Percentiles rank a stretch among this genome's conserved stretches.
phyloP scores from a whole-genome alignment of 2,113 vertebrate genomes.

The Setophaga coronata region DNA sequence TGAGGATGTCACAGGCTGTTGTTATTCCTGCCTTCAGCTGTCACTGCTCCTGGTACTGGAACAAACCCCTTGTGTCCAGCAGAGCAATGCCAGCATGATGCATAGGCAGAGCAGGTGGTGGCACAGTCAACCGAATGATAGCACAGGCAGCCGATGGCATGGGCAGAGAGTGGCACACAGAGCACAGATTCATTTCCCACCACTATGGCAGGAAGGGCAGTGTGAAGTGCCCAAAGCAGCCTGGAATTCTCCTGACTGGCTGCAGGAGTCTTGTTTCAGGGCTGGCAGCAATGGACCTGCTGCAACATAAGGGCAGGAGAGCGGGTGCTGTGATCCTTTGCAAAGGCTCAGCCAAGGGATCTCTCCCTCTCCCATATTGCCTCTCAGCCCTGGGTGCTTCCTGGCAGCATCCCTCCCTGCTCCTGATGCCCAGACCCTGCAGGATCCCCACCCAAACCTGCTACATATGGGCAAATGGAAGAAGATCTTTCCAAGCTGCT shows the following conservation, averaged over 20 bases:
- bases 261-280: not conserved
- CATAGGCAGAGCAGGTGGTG: not conserved
- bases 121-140: no score
- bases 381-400: not conserved
- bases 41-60: fast-evolving
- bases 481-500: not conserved
- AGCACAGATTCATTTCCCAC: not conserved
- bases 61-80: not conserved
- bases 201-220: not conserved
- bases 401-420: not conserved
- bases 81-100: not conserved
- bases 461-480: not conserved
- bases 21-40: not conserved
- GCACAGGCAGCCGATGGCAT: not conserved
- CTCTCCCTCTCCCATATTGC: not conserved
- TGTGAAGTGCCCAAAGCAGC: fast-evolving
- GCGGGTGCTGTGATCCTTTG: fast-evolving
- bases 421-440: not conserved
- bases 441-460: not conserved
- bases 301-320: not conserved
- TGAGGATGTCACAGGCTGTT: not conserved
- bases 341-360: not conserved
- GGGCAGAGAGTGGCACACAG: not conserved
- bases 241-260: not conserved
- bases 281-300: not conserved